Base-by-base conservation (phyloP, 1,140 invertebrate species). In the Stratiolaelaps scimitus region DNA sequence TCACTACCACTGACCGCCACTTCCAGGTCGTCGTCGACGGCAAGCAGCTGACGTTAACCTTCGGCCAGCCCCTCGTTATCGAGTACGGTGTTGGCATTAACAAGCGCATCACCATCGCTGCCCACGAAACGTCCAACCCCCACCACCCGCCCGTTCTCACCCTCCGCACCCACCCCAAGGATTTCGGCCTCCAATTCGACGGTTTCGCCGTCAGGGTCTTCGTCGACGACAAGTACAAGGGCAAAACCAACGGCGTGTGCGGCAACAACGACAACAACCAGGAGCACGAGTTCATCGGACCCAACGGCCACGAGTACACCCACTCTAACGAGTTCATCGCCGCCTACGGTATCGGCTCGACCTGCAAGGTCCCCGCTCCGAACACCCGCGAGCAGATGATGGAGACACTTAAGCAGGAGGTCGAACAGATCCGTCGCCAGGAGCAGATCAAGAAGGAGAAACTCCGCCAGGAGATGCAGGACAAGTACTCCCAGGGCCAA, bases 251-350 rank as follows among this genome's bases (percentile, higher is more conserved):
- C 53, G 53, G 53, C 17, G 34, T 60, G 26, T 60, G 53, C 23
- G 53, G 53, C 23, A 60, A 60, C 53, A 15, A 60, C 23, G 20
- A 60, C 23, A 60, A 60, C 53, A 23, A 60, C 4, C 15, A 15
- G 2, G 26, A 17, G 6, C 53, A 60, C 53, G 53, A 60, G 20
- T 60, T 60, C 53, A 26, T 60, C 20, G 53, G 53, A 2, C 53
- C 53, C 34, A 23, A 60, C 53, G 23, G 53, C 10, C 53, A 60
- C 53, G 53, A 60, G 10, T 60, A 60, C 20, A 15, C n/a, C 4
- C 53, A 26, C 23, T 26, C 53, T 23, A 60, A 60, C 53, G 53
- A 60, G 20, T 60, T 60, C 23, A 60, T 60, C 53, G 53, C 53
- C 20, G 26, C 53, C 53, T 60, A 60, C 20, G 53, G 53, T 23